Percentiles rank a stretch among this genome's conserved stretches.
phyloP scores from a whole-genome alignment of 2,888 invertebrate species.

The Hetaerina titia region DNA sequence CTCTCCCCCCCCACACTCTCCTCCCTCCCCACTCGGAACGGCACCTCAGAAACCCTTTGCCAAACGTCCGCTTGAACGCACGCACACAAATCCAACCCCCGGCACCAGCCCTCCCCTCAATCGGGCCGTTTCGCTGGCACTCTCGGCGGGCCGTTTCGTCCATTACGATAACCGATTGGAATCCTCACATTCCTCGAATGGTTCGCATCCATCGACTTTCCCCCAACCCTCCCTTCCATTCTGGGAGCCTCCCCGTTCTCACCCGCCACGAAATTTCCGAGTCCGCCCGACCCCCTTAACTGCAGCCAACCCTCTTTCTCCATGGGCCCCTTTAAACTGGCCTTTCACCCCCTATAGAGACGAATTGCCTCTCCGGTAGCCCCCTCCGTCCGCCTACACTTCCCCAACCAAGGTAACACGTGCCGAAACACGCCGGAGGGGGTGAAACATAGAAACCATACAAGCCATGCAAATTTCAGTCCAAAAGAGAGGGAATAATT shows the following conservation, averaged over 20 bases:
- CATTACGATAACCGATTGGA: slow-evolving; percentile 51
- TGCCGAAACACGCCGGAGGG: too few species aligned
- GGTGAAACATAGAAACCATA: too few species aligned
- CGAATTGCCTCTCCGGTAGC: too few species aligned
- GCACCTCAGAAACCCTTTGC: background rate
- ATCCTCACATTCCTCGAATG: slow-evolving; percentile 57
- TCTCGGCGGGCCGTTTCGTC: slow-evolving; percentile 49
- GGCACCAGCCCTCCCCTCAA: background rate
- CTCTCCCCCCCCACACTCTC: background rate
- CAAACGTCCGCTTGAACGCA: too few species aligned
- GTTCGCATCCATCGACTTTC: background rate
- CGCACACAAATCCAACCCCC: background rate
- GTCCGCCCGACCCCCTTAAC: background rate
- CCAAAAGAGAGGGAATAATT: background rate
- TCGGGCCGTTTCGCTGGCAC: slow-evolving; percentile 56
- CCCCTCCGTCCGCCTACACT: too few species aligned
- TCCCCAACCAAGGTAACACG: too few species aligned
- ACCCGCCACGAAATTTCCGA: background rate
- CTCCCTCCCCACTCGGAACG: background rate
- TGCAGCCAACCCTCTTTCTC: background rate
- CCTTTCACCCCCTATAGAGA: background rate
- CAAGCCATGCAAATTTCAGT: too few species aligned
- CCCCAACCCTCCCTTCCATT: background rate
- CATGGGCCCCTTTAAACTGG: background rate
- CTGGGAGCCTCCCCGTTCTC: background rate